These are phyloP conservation scores for Dasypolia templi DNA, from an alignment of 2,888 invertebrate species.

Conservation along the genomic window DNA sequence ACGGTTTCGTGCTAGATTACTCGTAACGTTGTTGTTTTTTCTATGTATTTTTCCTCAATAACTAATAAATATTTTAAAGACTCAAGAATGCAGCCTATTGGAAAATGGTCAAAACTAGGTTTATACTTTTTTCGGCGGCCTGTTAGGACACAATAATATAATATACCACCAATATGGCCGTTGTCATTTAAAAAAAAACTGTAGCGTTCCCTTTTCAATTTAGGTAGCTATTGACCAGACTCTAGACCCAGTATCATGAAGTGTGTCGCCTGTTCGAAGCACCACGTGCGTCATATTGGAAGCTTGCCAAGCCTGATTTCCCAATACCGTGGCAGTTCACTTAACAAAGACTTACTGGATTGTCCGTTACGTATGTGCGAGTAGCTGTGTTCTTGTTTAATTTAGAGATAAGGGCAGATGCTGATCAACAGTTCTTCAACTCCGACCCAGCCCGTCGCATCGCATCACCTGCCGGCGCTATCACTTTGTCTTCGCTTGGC, in stretches of 20 bases:
- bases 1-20: not conserved
- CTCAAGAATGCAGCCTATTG: not conserved
- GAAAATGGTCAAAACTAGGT: not conserved
- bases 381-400: conserved; percentile 18
- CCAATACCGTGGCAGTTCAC: conserved; percentile 54
- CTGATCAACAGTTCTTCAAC: no score
- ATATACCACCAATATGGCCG: not conserved
- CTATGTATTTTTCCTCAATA: not conserved
- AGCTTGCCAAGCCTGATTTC: conserved; percentile 51
- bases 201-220: not conserved
- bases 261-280: conserved; percentile 31
- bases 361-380: conserved; percentile 31
- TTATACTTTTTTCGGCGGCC: not conserved
- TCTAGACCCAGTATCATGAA: conserved; percentile 36
- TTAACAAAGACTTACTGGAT: conserved; percentile 51
- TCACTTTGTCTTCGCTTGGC: no score
- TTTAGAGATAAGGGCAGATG: not conserved
- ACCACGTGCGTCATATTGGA: conserved; percentile 52
- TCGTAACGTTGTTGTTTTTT: not conserved
- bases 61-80: not conserved
- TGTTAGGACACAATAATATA: not conserved
- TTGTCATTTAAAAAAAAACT: not conserved
- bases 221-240: conserved; percentile 4
- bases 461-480: no score
- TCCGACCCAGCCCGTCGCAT: no score